These are phyloP conservation scores for Tortricodes alternella DNA, from an alignment of 2,888 invertebrate genomes.

Conservation along the genomic window DNA sequence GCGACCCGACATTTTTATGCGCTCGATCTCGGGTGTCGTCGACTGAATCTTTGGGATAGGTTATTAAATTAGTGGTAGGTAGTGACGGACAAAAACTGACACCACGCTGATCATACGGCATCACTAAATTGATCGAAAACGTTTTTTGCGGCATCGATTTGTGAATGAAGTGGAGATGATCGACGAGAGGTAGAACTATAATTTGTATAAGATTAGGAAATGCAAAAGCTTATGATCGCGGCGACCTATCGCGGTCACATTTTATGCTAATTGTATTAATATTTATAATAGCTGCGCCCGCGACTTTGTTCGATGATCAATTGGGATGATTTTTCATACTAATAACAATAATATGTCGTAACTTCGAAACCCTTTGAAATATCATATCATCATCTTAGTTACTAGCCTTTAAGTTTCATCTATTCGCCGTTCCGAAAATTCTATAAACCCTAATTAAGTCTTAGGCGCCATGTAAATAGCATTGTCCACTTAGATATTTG, in stretches of 20 bases:
- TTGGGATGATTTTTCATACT: no score
- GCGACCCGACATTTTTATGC: conserved; percentile 75
- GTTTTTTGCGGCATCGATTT: not conserved
- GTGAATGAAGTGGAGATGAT: not conserved
- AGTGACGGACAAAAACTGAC: conserved; percentile 60
- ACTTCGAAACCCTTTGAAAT: no score
- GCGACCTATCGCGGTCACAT: not conserved
- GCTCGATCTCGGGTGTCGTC: conserved; percentile 73
- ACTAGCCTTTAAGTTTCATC: no score
- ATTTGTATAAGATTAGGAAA: not conserved
- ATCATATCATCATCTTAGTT: no score
- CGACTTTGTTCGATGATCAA: no score
- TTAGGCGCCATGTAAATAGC: no score
- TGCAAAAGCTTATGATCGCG: not conserved
- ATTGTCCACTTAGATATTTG: no score
- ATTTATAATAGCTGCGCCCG: no score
- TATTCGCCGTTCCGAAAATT: no score
- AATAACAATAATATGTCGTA: no score
- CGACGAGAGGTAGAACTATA: not conserved
- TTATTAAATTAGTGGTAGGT: conserved; percentile 77
- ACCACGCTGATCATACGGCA: conserved; percentile 42
- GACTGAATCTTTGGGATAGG: conserved; percentile 64
- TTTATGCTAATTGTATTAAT: not conserved
- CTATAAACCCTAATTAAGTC: no score
- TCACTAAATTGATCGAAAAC: not conserved